Evolutionary conservation across 2,113 vertebrate genomes (phyloP).

Genomic region (Asarcornis scutulata): DNA sequence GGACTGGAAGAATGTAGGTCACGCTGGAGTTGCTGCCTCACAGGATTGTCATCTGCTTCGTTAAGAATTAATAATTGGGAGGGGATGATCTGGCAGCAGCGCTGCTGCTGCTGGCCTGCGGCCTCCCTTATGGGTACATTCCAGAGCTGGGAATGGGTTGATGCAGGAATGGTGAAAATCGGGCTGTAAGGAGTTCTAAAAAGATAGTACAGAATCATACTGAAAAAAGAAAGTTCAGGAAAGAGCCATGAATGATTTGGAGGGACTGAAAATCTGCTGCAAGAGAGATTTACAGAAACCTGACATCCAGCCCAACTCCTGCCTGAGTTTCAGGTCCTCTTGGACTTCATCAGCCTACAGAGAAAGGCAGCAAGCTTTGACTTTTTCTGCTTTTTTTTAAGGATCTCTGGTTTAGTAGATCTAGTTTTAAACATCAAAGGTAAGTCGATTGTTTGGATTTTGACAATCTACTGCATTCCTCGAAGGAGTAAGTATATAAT

Average conservation of each 20-base stretch:
- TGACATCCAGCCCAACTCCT: no score
- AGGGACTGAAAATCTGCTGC: not conserved
- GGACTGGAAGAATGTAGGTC: conserved; percentile 21
- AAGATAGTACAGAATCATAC: accelerated
- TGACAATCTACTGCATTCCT: not conserved
- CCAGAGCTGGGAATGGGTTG: no score
- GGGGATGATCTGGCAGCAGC: not conserved
- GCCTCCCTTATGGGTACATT: not conserved
- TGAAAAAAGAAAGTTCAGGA: not conserved
- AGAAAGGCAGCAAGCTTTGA: not conserved
- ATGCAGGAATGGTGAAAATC: accelerated
- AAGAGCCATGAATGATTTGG: accelerated
- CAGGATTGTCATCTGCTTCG: conserved; percentile 12
- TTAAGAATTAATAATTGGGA: conserved; percentile 18
- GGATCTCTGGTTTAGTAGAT: not conserved
- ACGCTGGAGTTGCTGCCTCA: not conserved
- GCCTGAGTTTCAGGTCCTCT: not conserved
- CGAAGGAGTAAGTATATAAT: not conserved
- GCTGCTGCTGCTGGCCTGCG: not conserved
- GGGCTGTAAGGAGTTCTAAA: accelerated
- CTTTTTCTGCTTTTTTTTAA: no score
- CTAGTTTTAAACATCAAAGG: not conserved
- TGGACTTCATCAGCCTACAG: not conserved
- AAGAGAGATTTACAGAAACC: not conserved
- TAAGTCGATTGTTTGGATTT: not conserved